Percentiles rank a stretch among this genome's conserved stretches.
These are phyloP conservation scores for Nyctalus aviator DNA, from an alignment of 2,797 vertebrate genomes.

Conservation along the genomic window DNA sequence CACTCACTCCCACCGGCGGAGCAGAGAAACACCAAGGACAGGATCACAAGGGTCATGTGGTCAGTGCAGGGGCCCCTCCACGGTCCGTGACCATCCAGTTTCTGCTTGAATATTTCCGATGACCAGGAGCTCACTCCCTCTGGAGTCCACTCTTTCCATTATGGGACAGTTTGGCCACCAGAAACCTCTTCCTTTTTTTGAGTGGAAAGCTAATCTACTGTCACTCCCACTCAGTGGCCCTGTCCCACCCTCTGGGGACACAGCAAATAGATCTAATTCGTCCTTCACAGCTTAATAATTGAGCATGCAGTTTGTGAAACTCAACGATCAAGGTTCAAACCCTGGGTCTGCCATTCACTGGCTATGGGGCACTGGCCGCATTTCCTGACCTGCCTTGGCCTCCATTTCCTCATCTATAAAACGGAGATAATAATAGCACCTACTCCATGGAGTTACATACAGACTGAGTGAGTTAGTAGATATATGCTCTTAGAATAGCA, in stretches of 20 bases:
- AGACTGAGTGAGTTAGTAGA: background rate
- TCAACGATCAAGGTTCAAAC: background rate
- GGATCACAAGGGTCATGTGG: background rate
- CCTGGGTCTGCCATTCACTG: background rate
- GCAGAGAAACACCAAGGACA: background rate
- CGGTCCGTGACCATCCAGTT: background rate
- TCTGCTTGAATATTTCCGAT: background rate
- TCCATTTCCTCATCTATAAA: slow-evolving; percentile 29
- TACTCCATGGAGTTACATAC: background rate
- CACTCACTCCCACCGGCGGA: background rate
- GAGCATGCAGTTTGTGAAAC: background rate
- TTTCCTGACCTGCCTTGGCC: background rate
- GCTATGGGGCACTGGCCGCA: background rate
- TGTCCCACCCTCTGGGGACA: background rate
- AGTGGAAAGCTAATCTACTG: background rate
- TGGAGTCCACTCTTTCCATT: background rate
- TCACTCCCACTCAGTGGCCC: background rate
- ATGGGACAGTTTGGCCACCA: background rate
- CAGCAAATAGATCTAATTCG: background rate
- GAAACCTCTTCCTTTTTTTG: background rate
- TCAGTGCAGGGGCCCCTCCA: background rate
- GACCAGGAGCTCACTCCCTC: background rate
- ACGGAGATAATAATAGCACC: background rate
- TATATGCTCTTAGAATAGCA: background rate
- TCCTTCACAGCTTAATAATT: background rate